Evolutionary conservation across 2,797 vertebrate species (phyloP).

Genomic region (Spinus pinus): DNA sequence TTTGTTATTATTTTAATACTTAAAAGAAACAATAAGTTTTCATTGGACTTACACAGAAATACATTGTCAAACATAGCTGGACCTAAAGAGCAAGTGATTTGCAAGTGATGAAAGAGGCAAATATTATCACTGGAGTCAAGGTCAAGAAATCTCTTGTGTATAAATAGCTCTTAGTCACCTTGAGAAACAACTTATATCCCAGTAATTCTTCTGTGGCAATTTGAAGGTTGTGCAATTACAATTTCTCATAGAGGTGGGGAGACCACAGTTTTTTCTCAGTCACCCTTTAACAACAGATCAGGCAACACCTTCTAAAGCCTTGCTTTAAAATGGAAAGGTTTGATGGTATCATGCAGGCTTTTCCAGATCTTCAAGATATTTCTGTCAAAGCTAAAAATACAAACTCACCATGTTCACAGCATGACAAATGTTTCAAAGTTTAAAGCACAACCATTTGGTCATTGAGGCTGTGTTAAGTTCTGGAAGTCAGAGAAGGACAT

Average conservation of each 20-base stretch:
- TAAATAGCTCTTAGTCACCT: not conserved
- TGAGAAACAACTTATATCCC: not conserved
- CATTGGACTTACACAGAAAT: not conserved
- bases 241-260: not conserved
- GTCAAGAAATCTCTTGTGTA: not conserved
- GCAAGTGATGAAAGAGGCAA: not conserved
- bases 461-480: not conserved
- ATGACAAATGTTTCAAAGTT: not conserved
- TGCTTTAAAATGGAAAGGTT: not conserved
- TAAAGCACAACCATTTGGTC: not conserved
- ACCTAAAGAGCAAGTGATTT: not conserved
- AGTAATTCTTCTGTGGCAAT: not conserved
- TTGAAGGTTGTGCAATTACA: not conserved
- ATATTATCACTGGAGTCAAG: not conserved
- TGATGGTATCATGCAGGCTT: not conserved
- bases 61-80: not conserved
- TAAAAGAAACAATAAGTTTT: not conserved
- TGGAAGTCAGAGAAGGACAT: not conserved
- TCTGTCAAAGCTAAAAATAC: constrained; percentile 4
- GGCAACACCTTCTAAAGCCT: not conserved
- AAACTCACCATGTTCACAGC: not conserved
- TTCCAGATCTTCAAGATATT: not conserved
- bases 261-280: not conserved
- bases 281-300: not conserved
- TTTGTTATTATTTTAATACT: not conserved